Percentiles rank a stretch among this genome's conserved stretches.
phyloP scores from a whole-genome alignment of 2,113 vertebrate genomes.

The Heliornis fulica region DNA sequence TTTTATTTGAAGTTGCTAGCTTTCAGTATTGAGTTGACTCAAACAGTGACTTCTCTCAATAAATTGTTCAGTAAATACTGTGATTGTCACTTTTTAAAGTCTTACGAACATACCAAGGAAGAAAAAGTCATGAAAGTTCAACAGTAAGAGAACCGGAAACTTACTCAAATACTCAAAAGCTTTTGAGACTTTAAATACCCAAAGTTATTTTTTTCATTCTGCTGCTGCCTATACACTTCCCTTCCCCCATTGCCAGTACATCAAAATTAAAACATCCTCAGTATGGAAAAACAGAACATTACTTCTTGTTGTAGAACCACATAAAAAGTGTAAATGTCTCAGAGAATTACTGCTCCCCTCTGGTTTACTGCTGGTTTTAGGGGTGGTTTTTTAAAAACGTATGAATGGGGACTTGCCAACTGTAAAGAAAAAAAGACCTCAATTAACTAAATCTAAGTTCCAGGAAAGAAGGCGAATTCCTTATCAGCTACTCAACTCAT shows the following conservation, averaged over 20 bases:
- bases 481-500: neutral
- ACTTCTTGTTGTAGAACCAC: neutral
- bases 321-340: neutral
- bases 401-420: neutral
- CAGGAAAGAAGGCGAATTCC: neutral
- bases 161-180: neutral
- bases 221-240: rapidly evolving
- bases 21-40: neutral
- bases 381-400: neutral
- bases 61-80: rapidly evolving
- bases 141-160: neutral
- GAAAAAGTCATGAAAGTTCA: neutral
- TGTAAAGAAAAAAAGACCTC: constrained; percentile 28
- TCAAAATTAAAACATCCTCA: neutral
- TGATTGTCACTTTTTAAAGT: neutral
- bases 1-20: neutral
- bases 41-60: neutral
- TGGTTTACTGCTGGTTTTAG: neutral
- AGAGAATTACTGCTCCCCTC: neutral
- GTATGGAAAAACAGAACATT: neutral
- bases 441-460: neutral
- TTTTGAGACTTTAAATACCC: neutral
- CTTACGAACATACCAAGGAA: neutral
- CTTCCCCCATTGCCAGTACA: neutral
- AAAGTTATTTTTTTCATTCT: neutral